These are phyloP conservation scores for Medauroidea extradentata DNA, from an alignment of 1,140 invertebrate species.

Conservation along the genomic window DNA sequence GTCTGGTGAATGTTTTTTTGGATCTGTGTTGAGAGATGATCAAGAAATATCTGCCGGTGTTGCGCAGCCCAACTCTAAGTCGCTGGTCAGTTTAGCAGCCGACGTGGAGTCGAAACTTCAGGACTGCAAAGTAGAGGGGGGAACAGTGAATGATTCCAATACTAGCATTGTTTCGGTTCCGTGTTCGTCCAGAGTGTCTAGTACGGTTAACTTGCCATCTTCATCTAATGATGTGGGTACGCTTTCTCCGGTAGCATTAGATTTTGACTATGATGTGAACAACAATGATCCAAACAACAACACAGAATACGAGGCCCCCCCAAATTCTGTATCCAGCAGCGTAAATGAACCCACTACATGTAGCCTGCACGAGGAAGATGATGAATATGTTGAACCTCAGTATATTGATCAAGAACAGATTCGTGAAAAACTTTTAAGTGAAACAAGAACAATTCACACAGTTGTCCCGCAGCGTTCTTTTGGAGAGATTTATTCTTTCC, in stretches of 20 bases:
- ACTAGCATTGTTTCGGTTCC: background rate
- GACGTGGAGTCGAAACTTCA: too few species aligned
- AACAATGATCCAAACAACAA: conserved; percentile 16
- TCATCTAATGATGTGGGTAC: background rate
- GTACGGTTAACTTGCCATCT: background rate
- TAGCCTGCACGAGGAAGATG: background rate
- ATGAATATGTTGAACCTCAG: background rate
- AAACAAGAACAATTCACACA: background rate
- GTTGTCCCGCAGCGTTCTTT: background rate
- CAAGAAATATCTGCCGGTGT: background rate
- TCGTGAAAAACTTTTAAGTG: background rate
- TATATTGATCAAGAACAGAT: conserved; percentile 5
- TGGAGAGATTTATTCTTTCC: conserved; percentile 10
- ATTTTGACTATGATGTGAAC: conserved; percentile 6
- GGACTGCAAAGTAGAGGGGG: too few species aligned
- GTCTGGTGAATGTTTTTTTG: background rate
- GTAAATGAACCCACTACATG: background rate
- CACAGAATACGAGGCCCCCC: conserved; percentile 2
- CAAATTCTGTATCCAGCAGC: background rate
- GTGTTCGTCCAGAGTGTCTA: too few species aligned
- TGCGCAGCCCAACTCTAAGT: too few species aligned
- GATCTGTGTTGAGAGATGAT: background rate
- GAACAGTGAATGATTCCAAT: too few species aligned
- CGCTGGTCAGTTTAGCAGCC: too few species aligned
- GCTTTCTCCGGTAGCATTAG: background rate